Evolutionary conservation across 2,888 invertebrate genomes (phyloP).

Genomic region (Omphaloscelis lunosa): DNA sequence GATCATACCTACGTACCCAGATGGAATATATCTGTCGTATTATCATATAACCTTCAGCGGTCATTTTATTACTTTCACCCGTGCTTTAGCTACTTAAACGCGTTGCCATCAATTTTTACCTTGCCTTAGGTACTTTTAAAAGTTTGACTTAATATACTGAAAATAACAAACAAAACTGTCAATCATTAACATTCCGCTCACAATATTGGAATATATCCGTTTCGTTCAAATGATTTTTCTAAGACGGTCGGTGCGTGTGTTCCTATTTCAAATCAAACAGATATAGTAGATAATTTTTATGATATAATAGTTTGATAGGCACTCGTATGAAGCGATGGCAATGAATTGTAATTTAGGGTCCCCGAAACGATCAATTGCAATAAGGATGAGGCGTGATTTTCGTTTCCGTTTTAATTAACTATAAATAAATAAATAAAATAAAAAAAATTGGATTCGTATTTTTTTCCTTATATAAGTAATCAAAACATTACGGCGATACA

Average conservation of each 20-base stretch:
- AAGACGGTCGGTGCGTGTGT: not conserved
- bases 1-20: not conserved
- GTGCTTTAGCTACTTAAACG: not conserved
- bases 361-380: no score
- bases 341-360: no score
- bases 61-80: not conserved
- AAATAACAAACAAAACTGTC: not conserved
- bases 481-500: no score
- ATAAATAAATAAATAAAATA: no score
- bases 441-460: no score
- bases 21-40: not conserved
- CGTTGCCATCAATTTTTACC: no score
- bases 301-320: not conserved
- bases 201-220: not conserved
- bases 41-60: not conserved
- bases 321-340: not conserved
- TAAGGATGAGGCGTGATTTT: no score
- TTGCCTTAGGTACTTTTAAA: no score
- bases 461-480: no score
- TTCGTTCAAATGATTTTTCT: not conserved
- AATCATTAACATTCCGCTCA: not conserved
- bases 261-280: not conserved
- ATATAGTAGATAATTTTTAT: not conserved
- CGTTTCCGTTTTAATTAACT: no score
- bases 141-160: not conserved